These are phyloP conservation scores for Catharus bicknelli DNA, from an alignment of 2,113 vertebrate species.

Conservation along the genomic window DNA sequence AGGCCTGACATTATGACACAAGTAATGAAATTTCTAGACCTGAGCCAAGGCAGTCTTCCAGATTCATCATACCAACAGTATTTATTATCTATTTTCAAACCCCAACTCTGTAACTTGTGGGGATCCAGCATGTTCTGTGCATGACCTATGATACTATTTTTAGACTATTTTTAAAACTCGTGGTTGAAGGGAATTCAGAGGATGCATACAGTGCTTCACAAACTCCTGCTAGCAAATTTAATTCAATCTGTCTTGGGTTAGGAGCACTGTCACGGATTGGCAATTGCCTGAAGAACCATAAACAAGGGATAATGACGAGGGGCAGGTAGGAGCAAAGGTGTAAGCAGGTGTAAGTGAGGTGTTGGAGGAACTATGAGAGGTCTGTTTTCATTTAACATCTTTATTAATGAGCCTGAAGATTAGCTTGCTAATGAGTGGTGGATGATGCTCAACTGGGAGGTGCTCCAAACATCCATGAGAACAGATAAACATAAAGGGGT, in stretches of 20 bases:
- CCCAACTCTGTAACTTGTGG: background rate
- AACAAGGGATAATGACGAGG: slow-evolving; percentile 56
- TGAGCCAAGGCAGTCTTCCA: background rate
- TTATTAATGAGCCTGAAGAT: slow-evolving; percentile 44
- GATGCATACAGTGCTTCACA: background rate
- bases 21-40: background rate
- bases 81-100: background rate
- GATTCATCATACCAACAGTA: background rate
- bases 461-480: background rate
- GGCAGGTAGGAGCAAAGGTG: slow-evolving; percentile 47
- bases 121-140: background rate
- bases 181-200: slow-evolving; percentile 23
- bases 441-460: background rate
- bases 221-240: slow-evolving; percentile 53
- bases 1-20: background rate
- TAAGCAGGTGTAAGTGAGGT: slow-evolving; percentile 20
- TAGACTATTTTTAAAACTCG: slow-evolving; percentile 31
- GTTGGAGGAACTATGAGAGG: background rate
- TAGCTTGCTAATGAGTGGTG: background rate
- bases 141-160: slow-evolving; percentile 9
- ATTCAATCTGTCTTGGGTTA: slow-evolving; percentile 60
- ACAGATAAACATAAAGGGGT: background rate
- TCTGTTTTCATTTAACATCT: slow-evolving; percentile 42
- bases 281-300: slow-evolving; percentile 64
- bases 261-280: slow-evolving; percentile 39